A percentile compares a stretch with the other conserved stretches of the same genome.
Evolutionary conservation across 2,888 invertebrate genomes (phyloP).

Genomic region (Odontocerum albicorne): DNA sequence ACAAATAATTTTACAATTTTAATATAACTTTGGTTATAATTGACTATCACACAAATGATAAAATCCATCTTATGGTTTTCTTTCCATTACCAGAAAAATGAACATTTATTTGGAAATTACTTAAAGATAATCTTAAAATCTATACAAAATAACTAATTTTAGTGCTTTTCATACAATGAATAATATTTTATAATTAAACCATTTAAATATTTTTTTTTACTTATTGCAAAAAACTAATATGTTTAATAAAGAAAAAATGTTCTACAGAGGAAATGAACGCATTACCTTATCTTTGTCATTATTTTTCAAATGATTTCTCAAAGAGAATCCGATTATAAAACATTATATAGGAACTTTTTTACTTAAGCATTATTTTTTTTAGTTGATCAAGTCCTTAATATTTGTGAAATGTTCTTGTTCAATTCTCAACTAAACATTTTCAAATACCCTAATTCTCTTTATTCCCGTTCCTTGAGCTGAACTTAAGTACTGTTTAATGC

Average conservation of each 20-base stretch:
- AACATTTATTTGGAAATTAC: constrained; percentile 1
- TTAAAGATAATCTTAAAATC: constrained; percentile 13
- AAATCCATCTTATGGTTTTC: constrained; percentile 33
- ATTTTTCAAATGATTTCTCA: neutral
- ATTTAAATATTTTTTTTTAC: constrained; percentile 5
- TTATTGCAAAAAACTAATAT: neutral
- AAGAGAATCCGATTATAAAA: constrained; percentile 12
- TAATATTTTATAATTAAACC: constrained; percentile 21
- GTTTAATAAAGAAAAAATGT: constrained; percentile 4
- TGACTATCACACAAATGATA: constrained; percentile 36
- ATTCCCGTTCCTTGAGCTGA: no score
- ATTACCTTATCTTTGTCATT: constrained; percentile 1
- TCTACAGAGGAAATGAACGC: neutral
- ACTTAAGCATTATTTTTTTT: constrained; percentile 25
- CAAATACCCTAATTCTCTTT: no score
- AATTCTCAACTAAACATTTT: constrained; percentile 8
- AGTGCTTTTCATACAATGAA: constrained; percentile 10
- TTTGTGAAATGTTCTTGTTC: constrained; percentile 14
- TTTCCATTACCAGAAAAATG: constrained; percentile 13
- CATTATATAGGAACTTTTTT: constrained; percentile 33
- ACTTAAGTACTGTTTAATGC: no score
- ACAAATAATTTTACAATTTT: constrained; percentile 20
- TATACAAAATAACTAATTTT: constrained; percentile 17
- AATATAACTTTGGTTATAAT: constrained; percentile 35
- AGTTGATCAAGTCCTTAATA: neutral